A percentile compares a stretch with the other conserved stretches of the same genome.
Conservation (phyloP, 2,888 invertebrate genomes). For the Epirrhoe alternata region DNA sequence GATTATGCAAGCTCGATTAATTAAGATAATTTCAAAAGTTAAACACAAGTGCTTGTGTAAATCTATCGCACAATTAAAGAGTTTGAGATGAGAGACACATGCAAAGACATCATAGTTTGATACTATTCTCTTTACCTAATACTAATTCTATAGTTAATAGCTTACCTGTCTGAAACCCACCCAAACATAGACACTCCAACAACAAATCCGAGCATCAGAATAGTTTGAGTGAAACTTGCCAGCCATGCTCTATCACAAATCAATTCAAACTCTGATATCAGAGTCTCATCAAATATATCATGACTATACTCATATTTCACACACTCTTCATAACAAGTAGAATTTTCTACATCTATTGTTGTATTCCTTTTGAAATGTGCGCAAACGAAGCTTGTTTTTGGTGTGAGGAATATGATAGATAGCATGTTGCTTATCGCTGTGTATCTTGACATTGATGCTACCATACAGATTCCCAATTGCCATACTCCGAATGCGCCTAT, state of each 20-base stretch:
- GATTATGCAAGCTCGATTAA: too few relatives aligned
- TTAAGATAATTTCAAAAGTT: background rate
- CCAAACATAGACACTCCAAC: slow-evolving; percentile 62
- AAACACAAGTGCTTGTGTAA: too few relatives aligned
- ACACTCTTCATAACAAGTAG: slow-evolving; percentile 61
- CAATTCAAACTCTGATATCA: slow-evolving; percentile 60
- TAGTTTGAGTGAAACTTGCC: slow-evolving; percentile 59
- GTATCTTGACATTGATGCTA: slow-evolving; percentile 53
- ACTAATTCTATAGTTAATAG: background rate
- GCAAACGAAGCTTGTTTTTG: slow-evolving; percentile 57
- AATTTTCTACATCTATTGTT: slow-evolving; percentile 43
- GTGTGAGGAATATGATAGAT: slow-evolving; percentile 60
- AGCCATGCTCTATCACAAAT: slow-evolving; percentile 65
- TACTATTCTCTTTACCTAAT: too few relatives aligned
- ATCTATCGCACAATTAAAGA: too few relatives aligned
- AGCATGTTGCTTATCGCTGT: slow-evolving; percentile 60
- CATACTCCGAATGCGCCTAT: slow-evolving; percentile 64
- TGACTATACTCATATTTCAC: slow-evolving; percentile 54
- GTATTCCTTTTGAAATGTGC: slow-evolving; percentile 48
- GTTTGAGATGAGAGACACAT: too few relatives aligned
- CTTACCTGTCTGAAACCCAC: slow-evolving; percentile 67
- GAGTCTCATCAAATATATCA: slow-evolving; percentile 54
- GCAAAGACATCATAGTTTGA: too few relatives aligned
- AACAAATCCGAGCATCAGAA: slow-evolving; percentile 63
- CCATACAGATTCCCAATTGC: slow-evolving; percentile 56